Conservation (phyloP, 2,113 vertebrate genomes). For the Euleptes europaea region DNA sequence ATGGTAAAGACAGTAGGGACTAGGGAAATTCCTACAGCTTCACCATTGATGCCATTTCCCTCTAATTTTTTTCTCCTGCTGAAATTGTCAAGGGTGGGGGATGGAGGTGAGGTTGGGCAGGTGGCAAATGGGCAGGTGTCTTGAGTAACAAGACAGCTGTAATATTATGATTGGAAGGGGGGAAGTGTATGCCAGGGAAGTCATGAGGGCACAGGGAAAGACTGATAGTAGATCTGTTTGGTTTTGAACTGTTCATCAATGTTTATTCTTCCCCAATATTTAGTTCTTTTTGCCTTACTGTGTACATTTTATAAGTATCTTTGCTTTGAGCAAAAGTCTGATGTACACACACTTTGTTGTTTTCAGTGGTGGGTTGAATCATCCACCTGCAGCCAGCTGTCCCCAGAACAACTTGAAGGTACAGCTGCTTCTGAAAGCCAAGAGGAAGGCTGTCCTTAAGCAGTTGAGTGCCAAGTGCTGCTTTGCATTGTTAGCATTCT, state of each 20-base stretch:
- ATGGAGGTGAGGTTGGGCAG: no score
- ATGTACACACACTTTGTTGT: slow-evolving; percentile 4
- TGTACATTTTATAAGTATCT: slow-evolving; percentile 1
- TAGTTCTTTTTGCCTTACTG: background rate
- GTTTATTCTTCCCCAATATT: background rate
- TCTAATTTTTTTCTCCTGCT: no score
- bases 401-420: background rate
- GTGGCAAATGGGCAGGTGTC: no score
- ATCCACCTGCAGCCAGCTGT: slow-evolving; percentile 39
- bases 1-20: no score
- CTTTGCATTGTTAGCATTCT: slow-evolving; percentile 21
- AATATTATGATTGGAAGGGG: background rate
- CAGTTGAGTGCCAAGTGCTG: background rate
- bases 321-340: slow-evolving; percentile 9
- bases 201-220: background rate
- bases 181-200: background rate
- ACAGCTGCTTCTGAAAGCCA: background rate
- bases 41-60: no score
- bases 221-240: background rate
- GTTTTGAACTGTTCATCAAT: background rate
- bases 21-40: no score
- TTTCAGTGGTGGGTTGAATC: background rate
- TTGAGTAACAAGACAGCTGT: background rate
- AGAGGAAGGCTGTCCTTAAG: slow-evolving; percentile 13
- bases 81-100: no score